Percentiles rank a stretch among this genome's conserved stretches.
phyloP scores from a whole-genome alignment of 2,113 vertebrate genomes.

The Todiramphus saurophagus region DNA sequence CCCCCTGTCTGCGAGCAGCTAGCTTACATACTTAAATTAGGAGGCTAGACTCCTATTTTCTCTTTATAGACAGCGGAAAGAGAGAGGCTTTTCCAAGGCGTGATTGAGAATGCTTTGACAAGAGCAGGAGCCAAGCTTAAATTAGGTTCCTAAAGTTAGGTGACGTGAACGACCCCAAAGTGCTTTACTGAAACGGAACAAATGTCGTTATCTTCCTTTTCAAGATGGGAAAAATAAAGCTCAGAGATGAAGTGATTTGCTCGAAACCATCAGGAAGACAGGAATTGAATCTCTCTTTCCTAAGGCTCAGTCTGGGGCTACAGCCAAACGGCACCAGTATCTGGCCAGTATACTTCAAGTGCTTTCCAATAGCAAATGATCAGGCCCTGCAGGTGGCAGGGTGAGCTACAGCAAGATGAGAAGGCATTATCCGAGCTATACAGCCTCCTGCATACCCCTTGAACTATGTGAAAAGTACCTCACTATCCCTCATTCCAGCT shows the following conservation, averaged over 20 bases:
- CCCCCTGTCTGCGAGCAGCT: not conserved
- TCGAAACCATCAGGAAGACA: not conserved
- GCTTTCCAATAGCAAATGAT: constrained; percentile 26
- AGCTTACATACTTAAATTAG: constrained; percentile 20
- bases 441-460: not conserved
- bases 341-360: not conserved
- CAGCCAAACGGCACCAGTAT: constrained; percentile 1
- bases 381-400: not conserved
- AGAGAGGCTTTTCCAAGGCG: not conserved
- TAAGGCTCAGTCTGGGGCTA: not conserved
- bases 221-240: constrained; percentile 22
- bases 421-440: not conserved
- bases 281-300: not conserved
- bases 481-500: not conserved
- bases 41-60: not conserved
- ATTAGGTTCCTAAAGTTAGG: constrained; percentile 9
- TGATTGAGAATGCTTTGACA: not conserved
- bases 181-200: not conserved
- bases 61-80: not conserved
- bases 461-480: not conserved
- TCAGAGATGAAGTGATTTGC: constrained; percentile 2
- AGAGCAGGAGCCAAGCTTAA: constrained; percentile 14
- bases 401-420: not conserved
- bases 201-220: not conserved
- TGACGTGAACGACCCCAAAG: constrained; percentile 3